phyloP scores from a whole-genome alignment of 2,888 invertebrate genomes.

The Junonia oenone region DNA sequence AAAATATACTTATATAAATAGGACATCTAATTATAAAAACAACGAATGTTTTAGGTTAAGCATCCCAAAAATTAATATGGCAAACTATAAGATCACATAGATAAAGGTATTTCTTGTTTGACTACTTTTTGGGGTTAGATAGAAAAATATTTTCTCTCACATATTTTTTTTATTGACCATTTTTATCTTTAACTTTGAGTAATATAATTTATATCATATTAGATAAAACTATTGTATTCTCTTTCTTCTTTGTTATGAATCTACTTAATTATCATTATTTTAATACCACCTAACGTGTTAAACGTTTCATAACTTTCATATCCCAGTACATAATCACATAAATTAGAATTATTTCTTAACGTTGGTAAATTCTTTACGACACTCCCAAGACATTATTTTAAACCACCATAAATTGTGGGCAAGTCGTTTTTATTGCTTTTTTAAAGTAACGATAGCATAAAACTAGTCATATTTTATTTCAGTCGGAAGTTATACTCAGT shows the following conservation, averaged over 20 bases:
- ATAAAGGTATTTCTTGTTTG: no score
- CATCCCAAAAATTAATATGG: no score
- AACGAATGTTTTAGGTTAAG: no score
- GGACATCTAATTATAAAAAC: no score
- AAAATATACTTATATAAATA: no score
- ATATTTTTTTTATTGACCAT: no score
- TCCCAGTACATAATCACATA: not conserved
- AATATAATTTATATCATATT: no score
- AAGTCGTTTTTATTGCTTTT: not conserved
- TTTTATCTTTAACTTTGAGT: no score
- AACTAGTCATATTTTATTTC: constrained; percentile 7
- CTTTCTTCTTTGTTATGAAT: not conserved
- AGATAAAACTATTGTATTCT: not conserved
- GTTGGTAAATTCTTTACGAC: not conserved
- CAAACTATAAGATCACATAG: no score
- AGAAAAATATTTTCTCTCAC: no score
- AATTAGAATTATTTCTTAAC: not conserved
- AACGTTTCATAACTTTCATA: not conserved
- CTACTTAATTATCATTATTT: not conserved
- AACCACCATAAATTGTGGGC: not conserved
- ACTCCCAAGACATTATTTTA: not conserved
- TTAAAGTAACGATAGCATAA: constrained; percentile 2
- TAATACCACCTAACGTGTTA: not conserved
- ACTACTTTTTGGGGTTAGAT: no score
- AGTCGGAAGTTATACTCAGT: constrained; percentile 14